Evolutionary conservation across 2,113 vertebrate genomes (phyloP).

Genomic region (Aythya baeri): DNA sequence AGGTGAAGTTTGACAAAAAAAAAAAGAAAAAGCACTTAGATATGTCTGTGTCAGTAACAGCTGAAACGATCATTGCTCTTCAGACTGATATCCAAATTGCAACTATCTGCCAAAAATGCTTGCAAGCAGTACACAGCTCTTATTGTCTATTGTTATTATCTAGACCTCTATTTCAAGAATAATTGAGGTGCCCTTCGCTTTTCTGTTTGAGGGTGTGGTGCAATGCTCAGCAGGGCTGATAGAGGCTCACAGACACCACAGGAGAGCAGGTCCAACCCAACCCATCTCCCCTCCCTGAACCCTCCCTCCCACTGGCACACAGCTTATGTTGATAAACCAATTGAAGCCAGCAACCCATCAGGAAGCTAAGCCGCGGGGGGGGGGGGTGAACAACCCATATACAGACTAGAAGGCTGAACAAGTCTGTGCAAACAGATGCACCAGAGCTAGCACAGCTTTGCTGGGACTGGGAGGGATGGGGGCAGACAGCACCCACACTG

Average conservation of each 20-base stretch:
- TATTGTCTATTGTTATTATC: constrained; percentile 57
- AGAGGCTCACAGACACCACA: background rate
- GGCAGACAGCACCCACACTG: background rate
- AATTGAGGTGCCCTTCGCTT: constrained; percentile 26
- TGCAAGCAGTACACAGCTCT: background rate
- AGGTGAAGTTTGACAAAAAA: background rate
- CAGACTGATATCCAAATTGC: background rate
- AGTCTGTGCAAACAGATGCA: background rate
- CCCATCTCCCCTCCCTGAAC: background rate
- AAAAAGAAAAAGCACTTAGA: background rate
- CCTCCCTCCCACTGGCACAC: background rate
- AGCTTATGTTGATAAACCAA: background rate
- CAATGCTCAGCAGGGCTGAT: background rate
- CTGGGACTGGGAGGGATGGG: background rate
- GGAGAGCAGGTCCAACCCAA: background rate
- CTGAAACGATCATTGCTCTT: background rate
- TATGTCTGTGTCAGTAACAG: background rate
- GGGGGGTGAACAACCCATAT: rapidly evolving
- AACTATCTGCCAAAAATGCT: constrained; percentile 30
- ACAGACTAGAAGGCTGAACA: background rate
- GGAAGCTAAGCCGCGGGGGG: background rate
- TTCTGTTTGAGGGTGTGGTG: constrained; percentile 34
- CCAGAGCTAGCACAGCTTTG: rapidly evolving
- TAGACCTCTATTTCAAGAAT: constrained; percentile 35
- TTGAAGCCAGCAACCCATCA: background rate